These are phyloP conservation scores for Galeruca laticollis DNA, from an alignment of 2,888 invertebrate genomes.

Conservation along the genomic window DNA sequence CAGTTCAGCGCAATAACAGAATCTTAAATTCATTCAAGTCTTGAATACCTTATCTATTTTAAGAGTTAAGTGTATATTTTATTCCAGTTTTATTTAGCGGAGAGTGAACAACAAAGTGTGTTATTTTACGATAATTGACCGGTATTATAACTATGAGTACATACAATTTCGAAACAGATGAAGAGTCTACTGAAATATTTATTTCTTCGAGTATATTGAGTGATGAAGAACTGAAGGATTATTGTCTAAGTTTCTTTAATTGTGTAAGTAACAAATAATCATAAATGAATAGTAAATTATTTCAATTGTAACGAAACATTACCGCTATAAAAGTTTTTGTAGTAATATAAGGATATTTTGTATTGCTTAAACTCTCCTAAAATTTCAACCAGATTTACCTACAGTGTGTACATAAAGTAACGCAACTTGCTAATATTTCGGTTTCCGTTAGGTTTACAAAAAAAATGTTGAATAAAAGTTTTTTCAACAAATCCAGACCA, in stretches of 20 bases:
- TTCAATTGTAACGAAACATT: too few species aligned
- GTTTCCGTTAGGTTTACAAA: too few species aligned
- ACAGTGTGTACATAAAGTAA: too few species aligned
- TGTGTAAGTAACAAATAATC: background rate
- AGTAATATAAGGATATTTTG: too few species aligned
- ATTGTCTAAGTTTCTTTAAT: slow-evolving; percentile 6
- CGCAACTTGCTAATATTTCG: too few species aligned
- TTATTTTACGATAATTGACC: background rate
- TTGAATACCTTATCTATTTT: background rate
- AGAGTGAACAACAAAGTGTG: background rate
- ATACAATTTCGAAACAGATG: background rate
- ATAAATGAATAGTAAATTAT: too few species aligned
- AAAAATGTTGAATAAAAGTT: too few species aligned
- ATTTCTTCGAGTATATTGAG: background rate
- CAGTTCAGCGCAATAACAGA: background rate
- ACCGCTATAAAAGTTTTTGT: too few species aligned
- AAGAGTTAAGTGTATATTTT: background rate
- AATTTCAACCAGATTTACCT: too few species aligned
- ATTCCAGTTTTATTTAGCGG: background rate
- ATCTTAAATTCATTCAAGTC: background rate
- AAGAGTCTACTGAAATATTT: slow-evolving; percentile 10
- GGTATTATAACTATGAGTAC: background rate
- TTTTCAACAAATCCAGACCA: too few species aligned
- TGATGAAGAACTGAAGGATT: slow-evolving; percentile 3
- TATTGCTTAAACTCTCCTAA: too few species aligned